These are phyloP conservation scores for Halichondria panicea DNA, from an alignment of 37 sponge, comb jelly and placozoan species.

Conservation along the genomic window DNA sequence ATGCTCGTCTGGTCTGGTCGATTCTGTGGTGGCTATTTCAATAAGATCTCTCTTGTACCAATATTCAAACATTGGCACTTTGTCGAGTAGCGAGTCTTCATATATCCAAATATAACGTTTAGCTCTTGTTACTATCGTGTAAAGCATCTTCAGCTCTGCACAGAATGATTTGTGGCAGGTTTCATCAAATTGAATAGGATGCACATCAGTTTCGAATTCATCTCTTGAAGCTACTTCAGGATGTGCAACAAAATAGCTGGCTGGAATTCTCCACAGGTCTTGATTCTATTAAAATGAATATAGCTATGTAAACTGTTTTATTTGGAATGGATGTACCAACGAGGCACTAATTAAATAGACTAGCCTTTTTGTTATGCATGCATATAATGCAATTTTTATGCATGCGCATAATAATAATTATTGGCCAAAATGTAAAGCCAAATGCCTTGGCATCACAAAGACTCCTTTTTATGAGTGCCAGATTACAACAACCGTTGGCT, in stretches of 20 bases:
- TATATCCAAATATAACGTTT: constrained; percentile 71
- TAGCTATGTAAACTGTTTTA: no score
- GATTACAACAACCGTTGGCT: no score
- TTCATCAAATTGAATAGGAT: constrained; percentile 45
- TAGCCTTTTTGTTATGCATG: no score
- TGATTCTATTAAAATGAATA: no score
- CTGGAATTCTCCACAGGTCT: constrained; percentile 56
- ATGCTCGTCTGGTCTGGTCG: background rate
- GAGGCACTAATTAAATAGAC: no score
- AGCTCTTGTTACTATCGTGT: constrained; percentile 78
- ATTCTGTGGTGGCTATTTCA: constrained; percentile 19
- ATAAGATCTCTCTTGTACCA: constrained; percentile 10
- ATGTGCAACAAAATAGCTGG: background rate
- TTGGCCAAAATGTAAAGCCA: no score
- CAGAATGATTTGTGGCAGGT: constrained; percentile 40
- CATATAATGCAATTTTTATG: no score
- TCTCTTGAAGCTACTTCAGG: background rate
- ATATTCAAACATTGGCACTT: constrained; percentile 26
- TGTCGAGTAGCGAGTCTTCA: constrained; percentile 20
- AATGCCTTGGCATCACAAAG: no score
- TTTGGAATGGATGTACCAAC: no score
- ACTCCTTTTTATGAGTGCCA: no score
- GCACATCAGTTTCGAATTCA: background rate
- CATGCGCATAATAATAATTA: no score
- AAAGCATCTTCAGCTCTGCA: constrained; percentile 74